Base-by-base conservation (phyloP, 1,140 invertebrate species). In the Drosophila mayri region DNA sequence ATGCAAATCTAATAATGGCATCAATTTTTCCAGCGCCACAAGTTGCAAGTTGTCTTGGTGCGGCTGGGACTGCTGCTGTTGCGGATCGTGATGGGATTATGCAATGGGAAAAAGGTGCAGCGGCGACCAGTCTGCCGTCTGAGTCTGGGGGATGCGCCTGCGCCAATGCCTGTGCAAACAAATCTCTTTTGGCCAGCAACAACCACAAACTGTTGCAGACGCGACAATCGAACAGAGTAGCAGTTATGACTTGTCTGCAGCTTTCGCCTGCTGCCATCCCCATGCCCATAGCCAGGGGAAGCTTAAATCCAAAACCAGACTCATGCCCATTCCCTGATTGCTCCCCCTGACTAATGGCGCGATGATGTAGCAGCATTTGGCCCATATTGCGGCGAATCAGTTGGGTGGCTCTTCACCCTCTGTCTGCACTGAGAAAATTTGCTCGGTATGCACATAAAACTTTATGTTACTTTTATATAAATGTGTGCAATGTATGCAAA, bases 301-400 rank as follows among this genome's bases (percentile, higher is more conserved):
- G 50, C 58, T 41, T 22, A 12, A 20, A 43, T 22, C 41, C 41
- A 44, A 62, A 62, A 20, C 7, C 35, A 28, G 61, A 49, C 38
- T 38, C 47, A 50, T 25, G 43, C 46, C 66, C 66, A 70, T 40
- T 54, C 38, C 47, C 65, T 55, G 66, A 62, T 37, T 54, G 38
- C 47, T 37, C 44, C 70, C 40, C 44, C n/a, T 35, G 30, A 61
- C 70, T 65, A 57, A 76, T 68, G 62, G 63, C 30, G 63, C 67
- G 76, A 62, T 76, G 74, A 76, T 70, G 75, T 64, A 52, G 74
- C 75, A 79, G 41, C 76, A 79, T 79, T 79, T 79, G 76, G 52
- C 59, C 76, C 76, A 79, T 52, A 79, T 79, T 72, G 41, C 44
- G 11, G 44, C 37, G 46, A 4, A 22, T 50, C 32, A 40, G 63